Evolutionary conservation across 2,113 vertebrate species (phyloP).

Genomic region (Pedetes capensis): DNA sequence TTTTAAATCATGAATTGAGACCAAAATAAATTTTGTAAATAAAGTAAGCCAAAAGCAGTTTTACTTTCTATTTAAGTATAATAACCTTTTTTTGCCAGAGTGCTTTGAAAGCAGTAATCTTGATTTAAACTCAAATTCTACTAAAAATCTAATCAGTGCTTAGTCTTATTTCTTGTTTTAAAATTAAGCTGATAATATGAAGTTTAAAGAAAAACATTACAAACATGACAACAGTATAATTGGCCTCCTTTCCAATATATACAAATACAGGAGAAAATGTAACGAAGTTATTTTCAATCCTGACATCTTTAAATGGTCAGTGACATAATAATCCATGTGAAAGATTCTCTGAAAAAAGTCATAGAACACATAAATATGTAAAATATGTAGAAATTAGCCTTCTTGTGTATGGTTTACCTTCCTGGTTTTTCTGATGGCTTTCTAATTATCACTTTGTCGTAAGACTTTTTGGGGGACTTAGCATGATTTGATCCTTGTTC

Average conservation of each 20-base stretch:
- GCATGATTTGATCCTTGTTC: background rate
- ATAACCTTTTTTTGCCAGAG: background rate
- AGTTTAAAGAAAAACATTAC: conserved; percentile 29
- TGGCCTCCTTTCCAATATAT: background rate
- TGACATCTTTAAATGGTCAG: conserved; percentile 15
- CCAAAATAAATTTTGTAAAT: background rate
- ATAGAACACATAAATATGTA: background rate
- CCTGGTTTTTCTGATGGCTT: background rate
- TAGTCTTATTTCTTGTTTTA: conserved; percentile 1
- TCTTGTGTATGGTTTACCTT: background rate
- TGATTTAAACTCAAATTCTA: conserved; percentile 40
- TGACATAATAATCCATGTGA: background rate
- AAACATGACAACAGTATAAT: background rate
- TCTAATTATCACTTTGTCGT: background rate
- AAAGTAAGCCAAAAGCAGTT: background rate
- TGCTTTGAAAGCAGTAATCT: conserved; percentile 7
- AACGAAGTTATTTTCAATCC: conserved; percentile 12
- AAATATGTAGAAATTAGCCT: background rate
- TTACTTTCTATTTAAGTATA: background rate
- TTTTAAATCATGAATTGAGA: conserved; percentile 5
- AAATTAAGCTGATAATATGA: conserved; percentile 1
- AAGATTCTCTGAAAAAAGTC: conserved; percentile 16
- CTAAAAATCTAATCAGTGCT: conserved; percentile 38
- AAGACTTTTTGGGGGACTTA: background rate
- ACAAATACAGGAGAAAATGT: background rate